Base-by-base conservation (phyloP, 1,140 invertebrate genomes). In the Nasonia longicornis region DNA sequence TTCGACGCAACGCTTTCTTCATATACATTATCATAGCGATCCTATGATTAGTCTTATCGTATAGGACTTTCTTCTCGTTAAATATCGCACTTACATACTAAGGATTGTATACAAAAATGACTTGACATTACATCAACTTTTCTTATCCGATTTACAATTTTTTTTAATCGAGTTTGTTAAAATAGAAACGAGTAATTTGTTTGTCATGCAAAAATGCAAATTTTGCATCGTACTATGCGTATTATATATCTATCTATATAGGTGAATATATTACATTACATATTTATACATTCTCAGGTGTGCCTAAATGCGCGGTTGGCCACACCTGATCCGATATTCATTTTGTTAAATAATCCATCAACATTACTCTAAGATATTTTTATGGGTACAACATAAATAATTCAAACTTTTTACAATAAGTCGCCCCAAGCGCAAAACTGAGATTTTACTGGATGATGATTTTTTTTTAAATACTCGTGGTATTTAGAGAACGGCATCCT, bases 331-430 rank as follows among this genome's bases (percentile, higher is more conserved):
- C 84, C 81, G 84, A 84, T 87, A 88, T 85, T 89, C 87, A 86
- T 85, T 87, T 84, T 83, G 86, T 90, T 90, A 90, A 90, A 88
- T 90, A 89, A 89, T 89, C 88, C 89, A 87, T 86, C 86, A 83
- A 85, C 84, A 83, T 88, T 88, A 88, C 86, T 84, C 87, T 87
- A 85, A 71, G 88, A 89, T 87, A 89, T 66, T 78, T 58, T 67
- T 26, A 42, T 74, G 66, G 58, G 79, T 82, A 82, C 81, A 86
- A 88, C 85, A 91, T 91, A 90, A 90, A 90, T 91, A 90, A 89
- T 88, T 86, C 84, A 87, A 85, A 87, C 64, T 89, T 89, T 89
- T 89, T 90, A 89, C 89, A 90, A 35, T 42, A 8, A 88, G 80
- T 88, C 86, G 87, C 85, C 85, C 82, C 83, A 84, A 83, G 45